Evolutionary conservation across 2,113 vertebrate species (phyloP).

Genomic region (Sterna hirundo): DNA sequence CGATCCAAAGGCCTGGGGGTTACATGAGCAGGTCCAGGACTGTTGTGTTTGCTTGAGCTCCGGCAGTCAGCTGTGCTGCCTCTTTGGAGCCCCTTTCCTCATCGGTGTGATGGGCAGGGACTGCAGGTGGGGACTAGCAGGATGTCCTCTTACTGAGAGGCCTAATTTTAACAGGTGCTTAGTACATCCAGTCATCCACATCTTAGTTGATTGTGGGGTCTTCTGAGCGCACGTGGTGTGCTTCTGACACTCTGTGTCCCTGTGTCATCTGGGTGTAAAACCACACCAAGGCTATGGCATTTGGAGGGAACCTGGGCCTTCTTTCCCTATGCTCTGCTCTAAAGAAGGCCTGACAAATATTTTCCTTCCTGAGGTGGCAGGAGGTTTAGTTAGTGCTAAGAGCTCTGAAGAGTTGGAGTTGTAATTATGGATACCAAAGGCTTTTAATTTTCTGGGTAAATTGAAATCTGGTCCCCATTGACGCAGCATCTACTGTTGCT

Average conservation of each 20-base stretch:
- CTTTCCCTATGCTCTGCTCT: neutral
- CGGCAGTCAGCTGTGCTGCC: neutral
- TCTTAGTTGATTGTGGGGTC: neutral
- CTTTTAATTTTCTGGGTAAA: neutral
- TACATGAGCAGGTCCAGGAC: neutral
- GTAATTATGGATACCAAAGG: neutral
- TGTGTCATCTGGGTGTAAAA: neutral
- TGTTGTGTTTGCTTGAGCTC: neutral
- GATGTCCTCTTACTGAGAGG: neutral
- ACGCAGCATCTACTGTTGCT: neutral
- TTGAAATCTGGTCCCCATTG: neutral
- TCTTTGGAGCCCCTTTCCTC: neutral
- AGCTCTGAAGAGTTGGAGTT: neutral
- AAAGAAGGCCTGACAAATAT: neutral
- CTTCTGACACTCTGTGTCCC: neutral
- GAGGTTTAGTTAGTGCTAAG: neutral
- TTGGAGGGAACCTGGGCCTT: neutral
- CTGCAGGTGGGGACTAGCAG: neutral
- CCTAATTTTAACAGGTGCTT: neutral
- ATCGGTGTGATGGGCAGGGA: neutral
- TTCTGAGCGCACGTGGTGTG: fast-evolving
- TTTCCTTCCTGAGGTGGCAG: neutral
- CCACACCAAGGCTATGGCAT: fast-evolving
- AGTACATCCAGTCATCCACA: neutral
- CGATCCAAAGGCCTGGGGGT: neutral